Evolutionary conservation across 2,797 vertebrate species (phyloP).

Genomic region (Propithecus perrieri): DNA sequence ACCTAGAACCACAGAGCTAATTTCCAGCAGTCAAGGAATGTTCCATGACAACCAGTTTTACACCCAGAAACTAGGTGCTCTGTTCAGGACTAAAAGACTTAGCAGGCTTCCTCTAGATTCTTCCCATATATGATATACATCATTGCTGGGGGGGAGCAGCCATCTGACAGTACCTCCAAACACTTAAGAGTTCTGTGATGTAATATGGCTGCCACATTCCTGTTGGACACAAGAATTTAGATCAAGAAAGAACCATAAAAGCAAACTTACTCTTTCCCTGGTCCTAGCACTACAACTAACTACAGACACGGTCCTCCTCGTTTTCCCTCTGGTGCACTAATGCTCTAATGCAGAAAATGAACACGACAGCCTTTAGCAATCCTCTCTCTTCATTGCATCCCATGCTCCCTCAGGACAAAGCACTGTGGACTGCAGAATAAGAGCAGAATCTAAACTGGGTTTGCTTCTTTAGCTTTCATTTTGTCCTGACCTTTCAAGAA

Average conservation of each 20-base stretch:
- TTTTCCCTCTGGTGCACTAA: background rate
- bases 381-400: accelerated
- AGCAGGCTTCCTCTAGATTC: background rate
- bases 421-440: background rate
- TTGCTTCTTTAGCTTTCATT: constrained; percentile 30
- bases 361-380: background rate
- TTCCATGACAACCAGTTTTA: background rate
- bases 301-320: background rate
- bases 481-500: constrained; percentile 51
- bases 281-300: background rate
- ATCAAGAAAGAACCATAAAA: background rate
- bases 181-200: background rate
- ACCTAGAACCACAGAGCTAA: background rate
- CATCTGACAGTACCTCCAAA: background rate
- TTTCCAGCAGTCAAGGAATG: background rate
- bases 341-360: background rate
- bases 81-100: background rate
- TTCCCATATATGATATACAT: no score
- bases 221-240: background rate
- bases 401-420: background rate
- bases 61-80: background rate
- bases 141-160: no score
- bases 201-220: background rate
- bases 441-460: background rate
- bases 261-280: no score